phyloP scores from a whole-genome alignment of 2,888 invertebrate species.

The Zele albiditarsus region DNA sequence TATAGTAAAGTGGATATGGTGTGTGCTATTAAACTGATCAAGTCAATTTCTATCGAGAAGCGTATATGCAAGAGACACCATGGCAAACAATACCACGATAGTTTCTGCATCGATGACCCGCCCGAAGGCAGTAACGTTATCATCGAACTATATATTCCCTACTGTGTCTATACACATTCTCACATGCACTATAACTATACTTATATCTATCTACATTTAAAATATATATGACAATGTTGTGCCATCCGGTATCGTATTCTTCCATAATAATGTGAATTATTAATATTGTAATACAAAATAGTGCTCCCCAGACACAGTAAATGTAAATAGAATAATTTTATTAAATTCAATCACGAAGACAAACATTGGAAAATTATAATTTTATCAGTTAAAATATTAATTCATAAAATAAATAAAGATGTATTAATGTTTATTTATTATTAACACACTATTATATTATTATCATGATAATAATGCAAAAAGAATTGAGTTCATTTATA shows the following conservation, averaged over 20 bases:
- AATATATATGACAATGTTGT: neutral
- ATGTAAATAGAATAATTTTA: neutral
- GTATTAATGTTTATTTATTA: too few relatives aligned
- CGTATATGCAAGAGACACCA: conserved; percentile 11
- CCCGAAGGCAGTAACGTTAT: conserved; percentile 24
- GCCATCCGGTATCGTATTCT: neutral
- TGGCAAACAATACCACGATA: conserved; percentile 23
- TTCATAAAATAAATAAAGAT: too few relatives aligned
- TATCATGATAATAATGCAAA: too few relatives aligned
- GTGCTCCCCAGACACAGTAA: neutral
- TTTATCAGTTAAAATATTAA: neutral
- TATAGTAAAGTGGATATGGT: conserved; percentile 18
- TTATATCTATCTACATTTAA: neutral
- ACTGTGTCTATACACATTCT: neutral
- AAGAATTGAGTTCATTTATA: too few relatives aligned
- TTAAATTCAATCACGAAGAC: neutral
- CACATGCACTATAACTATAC: neutral
- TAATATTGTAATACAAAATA: neutral
- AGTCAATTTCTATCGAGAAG: conserved; percentile 23
- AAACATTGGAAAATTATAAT: neutral
- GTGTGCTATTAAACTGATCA: conserved; percentile 19
- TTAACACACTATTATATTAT: too few relatives aligned
- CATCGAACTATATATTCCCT: neutral
- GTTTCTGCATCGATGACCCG: conserved; percentile 27
- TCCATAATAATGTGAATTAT: neutral